Base-by-base conservation (phyloP, 2,797 vertebrate species). In the Falco biarmicus region DNA sequence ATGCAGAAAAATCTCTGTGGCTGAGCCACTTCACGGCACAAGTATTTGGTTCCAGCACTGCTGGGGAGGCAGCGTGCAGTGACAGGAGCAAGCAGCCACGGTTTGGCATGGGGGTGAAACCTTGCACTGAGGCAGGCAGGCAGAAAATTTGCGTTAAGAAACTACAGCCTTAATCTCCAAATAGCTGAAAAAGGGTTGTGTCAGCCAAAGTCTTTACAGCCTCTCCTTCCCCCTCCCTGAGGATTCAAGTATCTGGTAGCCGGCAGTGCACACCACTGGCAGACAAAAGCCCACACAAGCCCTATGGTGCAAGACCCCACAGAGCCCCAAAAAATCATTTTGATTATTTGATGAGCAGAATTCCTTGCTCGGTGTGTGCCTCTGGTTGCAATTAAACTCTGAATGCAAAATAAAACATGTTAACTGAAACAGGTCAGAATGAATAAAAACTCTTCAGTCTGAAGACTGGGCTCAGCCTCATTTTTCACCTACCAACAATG, bases 51-150 rank as follows among this genome's bases (percentile, higher is more conserved):
- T 82, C 34, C 17, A 31, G 43, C 39, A 59, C 9, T 26, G 48
- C 63, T 8, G 5, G 47, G 60, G 47, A 88, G 47, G 68, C 0
- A 0, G 41, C 3, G 1, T 22, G 41, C 45, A 75, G 56, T 80
- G 68, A 76, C 37, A 37, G 63, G 19, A 88, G 48, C 3, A 8
- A 92, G 43, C 51, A 41, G 69, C 26, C 3, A 1, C 0, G 1
- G 20, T 20, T 5, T 74, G 80, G 76, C 43, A 32, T 0, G 0
- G 21, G 11, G 29, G 37, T 10, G 9, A 68, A 57, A 53, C n/a
- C 54, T 14, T 47, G 65, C 59, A 68, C n/a, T 16, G 59, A 89
- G 59, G 39, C 41, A 61, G 28, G 66, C 6, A 13, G 50, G 15
- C 65, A 32, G 51, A 63, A 37, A 56, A 31, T 31, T 29, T 41